A percentile compares a stretch with the other conserved stretches of the same genome.
Conservation (phyloP, 2,797 vertebrate genomes). For the Aldrovandia affinis region DNA sequence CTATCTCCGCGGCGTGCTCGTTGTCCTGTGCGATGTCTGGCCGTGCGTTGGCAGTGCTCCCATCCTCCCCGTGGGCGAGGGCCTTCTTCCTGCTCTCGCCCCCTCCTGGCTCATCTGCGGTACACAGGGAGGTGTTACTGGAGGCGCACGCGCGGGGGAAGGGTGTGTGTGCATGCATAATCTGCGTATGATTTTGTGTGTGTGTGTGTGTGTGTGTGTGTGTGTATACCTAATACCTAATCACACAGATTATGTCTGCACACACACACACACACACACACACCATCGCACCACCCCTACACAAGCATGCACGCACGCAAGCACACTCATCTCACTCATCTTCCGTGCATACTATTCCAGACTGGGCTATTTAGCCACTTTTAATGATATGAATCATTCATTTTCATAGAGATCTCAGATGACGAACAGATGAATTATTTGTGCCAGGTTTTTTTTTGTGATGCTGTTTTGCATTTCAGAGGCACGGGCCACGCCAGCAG, state of each 20-base stretch:
- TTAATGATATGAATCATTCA: conserved; percentile 25
- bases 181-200: no score
- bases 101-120: conserved; percentile 62
- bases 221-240: neutral
- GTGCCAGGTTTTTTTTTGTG: neutral
- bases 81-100: conserved; percentile 52
- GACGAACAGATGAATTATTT: conserved; percentile 28
- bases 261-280: neutral
- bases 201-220: no score
- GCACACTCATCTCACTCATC: neutral
- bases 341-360: neutral
- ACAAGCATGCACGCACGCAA: conserved; percentile 6
- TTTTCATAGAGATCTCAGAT: neutral
- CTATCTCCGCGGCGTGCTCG: conserved; percentile 33
- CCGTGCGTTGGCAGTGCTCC: neutral
- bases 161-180: neutral
- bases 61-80: neutral
- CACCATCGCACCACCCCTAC: neutral
- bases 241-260: conserved; percentile 8
- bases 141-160: conserved; percentile 15
- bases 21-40: conserved; percentile 26
- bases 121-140: conserved; percentile 13
- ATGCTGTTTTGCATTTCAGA: conserved; percentile 20
- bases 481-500: neutral
- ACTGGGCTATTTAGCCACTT: conserved; percentile 5